Evolutionary conservation across 2,888 invertebrate species (phyloP), one percentile per base, ranked within the genome.

Genomic region (Pollenia amentaria): DNA sequence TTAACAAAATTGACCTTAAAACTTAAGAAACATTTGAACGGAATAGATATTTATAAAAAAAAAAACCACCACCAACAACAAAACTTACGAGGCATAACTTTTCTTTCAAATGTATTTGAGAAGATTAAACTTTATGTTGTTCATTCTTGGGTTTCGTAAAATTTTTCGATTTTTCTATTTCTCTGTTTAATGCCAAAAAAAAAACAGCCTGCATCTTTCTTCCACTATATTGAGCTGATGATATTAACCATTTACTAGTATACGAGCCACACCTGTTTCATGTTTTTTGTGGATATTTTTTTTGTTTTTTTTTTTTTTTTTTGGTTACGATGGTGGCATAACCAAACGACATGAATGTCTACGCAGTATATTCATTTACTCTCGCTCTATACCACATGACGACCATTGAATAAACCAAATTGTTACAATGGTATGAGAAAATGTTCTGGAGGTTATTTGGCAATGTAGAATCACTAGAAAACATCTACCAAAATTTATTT

Each of bases 221-320:
- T 42, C 70, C 42, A 76, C 29, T 82, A 72, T 67, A 80, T 84
- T 84, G 72, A 77, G 62, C 55, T 76, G 83, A 65, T 84, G 77
- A 77, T 87, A 84, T 84, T 84, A 42, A 62, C 77, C 53, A 84
- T 80, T 84, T 84, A 77, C 84, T 67, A 84, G 53, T 51, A 76
- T 80, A 80, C 80, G 77, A 87, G 88, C 88, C 88, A 88, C 88
- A 88, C 88, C 88, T 88, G 88, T 88, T 88, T 88, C 88, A 88
- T 88, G 88, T 88, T 88, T 14, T 3, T 6, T 80, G 48, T 16
- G 42, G 53, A 62, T 16, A 44, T 9, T 29, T 44, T 70, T 69
- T 29, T 44, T 69, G 60, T 60, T 7, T 46, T 62, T 64, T 62
- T 8, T 16, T 72, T 72, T 42, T 16, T 64, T 65, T 40, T 69